Evolutionary conservation across 2,888 invertebrate species (phyloP).

Genomic region (Mythimna vitellina): DNA sequence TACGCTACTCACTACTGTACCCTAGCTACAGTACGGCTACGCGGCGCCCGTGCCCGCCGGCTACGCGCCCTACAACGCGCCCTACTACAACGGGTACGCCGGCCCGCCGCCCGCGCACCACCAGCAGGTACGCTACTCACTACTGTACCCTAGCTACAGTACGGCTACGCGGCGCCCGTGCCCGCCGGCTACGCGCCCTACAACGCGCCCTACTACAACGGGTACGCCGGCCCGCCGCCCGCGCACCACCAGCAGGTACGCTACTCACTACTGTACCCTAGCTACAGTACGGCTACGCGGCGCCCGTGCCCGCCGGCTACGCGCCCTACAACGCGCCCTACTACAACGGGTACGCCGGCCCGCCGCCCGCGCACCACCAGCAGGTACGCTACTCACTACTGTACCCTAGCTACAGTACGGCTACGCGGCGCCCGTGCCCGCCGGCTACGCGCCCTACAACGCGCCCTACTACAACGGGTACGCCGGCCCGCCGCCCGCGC

Average conservation of each 20-base stretch:
- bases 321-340: slow-evolving; percentile 86
- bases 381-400: slow-evolving; percentile 71
- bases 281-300: slow-evolving; percentile 84
- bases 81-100: slow-evolving; percentile 88
- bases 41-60: slow-evolving; percentile 74
- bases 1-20: slow-evolving; percentile 39
- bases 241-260: slow-evolving; percentile 86
- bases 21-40: slow-evolving; percentile 83
- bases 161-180: slow-evolving; percentile 80
- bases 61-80: slow-evolving; percentile 85
- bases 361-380: slow-evolving; percentile 87
- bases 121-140: slow-evolving; percentile 77
- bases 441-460: slow-evolving; percentile 85
- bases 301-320: slow-evolving; percentile 78
- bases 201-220: slow-evolving; percentile 88
- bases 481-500: slow-evolving; percentile 85
- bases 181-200: slow-evolving; percentile 83
- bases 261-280: background rate
- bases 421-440: slow-evolving; percentile 77
- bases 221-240: slow-evolving; percentile 85
- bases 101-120: slow-evolving; percentile 87
- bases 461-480: slow-evolving; percentile 87
- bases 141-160: slow-evolving; percentile 72
- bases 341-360: slow-evolving; percentile 87
- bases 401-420: slow-evolving; percentile 78